phyloP scores from a whole-genome alignment of 2,888 invertebrate species.

The Agriotes lineatus region DNA sequence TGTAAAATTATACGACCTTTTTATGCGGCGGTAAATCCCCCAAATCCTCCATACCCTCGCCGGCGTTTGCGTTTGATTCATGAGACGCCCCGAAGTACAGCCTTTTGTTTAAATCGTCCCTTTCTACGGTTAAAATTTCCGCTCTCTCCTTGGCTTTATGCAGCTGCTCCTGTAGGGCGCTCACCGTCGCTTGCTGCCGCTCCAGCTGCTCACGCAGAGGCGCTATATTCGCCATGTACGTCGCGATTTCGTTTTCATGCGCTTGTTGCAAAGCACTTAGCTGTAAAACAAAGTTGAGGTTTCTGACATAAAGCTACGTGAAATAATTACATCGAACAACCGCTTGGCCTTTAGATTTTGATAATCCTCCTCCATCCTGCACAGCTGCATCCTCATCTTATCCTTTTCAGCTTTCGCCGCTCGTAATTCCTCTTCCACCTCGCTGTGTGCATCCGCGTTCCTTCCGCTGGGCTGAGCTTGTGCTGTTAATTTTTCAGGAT shows the following conservation, averaged over 20 bases:
- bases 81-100: slow-evolving; percentile 35
- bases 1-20: slow-evolving; percentile 28
- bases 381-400: slow-evolving; percentile 73
- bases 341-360: slow-evolving; percentile 82
- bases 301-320: neutral
- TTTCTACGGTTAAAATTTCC: slow-evolving; percentile 68
- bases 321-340: slow-evolving; percentile 78
- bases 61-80: slow-evolving; percentile 18
- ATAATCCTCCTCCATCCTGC: slow-evolving; percentile 77
- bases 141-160: slow-evolving; percentile 66
- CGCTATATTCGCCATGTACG: slow-evolving; percentile 73
- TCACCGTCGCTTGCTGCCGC: slow-evolving; percentile 71
- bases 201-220: slow-evolving; percentile 73
- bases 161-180: slow-evolving; percentile 63
- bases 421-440: slow-evolving; percentile 68
- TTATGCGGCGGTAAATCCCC: slow-evolving; percentile 16
- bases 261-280: slow-evolving; percentile 81
- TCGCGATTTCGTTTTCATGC: slow-evolving; percentile 78
- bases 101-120: slow-evolving; percentile 69
- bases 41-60: neutral
- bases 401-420: slow-evolving; percentile 70
- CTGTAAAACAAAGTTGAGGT: slow-evolving; percentile 66
- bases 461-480: slow-evolving; percentile 56
- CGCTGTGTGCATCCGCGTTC: slow-evolving; percentile 66
- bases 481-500: slow-evolving; percentile 60